These are phyloP conservation scores for Tiliacea citrago DNA, from an alignment of 2,888 invertebrate genomes.

Conservation along the genomic window DNA sequence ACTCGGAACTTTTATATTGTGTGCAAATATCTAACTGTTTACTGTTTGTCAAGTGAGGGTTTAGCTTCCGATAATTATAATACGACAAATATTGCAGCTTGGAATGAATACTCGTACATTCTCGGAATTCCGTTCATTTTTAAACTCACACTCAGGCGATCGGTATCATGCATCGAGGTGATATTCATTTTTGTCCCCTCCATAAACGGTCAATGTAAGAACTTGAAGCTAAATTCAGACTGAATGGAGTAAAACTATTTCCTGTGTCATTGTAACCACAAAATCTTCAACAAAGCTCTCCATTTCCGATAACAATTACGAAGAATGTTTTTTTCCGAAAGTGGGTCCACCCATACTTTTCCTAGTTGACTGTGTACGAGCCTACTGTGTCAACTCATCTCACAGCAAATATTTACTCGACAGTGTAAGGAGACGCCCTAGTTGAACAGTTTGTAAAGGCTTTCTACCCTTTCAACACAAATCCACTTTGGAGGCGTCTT, in stretches of 20 bases:
- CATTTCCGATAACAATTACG: slow-evolving; percentile 43
- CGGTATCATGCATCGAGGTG: too few species aligned
- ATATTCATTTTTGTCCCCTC: background rate
- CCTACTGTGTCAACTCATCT: slow-evolving; percentile 82
- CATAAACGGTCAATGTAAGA: background rate
- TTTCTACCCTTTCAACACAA: slow-evolving; percentile 76
- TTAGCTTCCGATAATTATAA: slow-evolving; percentile 16
- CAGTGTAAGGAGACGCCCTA: slow-evolving; percentile 78
- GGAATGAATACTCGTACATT: background rate
- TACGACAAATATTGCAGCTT: slow-evolving; percentile 9
- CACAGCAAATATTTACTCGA: slow-evolving; percentile 80
- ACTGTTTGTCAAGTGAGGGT: slow-evolving; percentile 15
- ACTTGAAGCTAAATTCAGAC: background rate
- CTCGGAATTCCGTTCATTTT: background rate
- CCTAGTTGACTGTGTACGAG: slow-evolving; percentile 67
- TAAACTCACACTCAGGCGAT: background rate
- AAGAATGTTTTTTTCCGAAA: slow-evolving; percentile 56
- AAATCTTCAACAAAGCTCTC: slow-evolving; percentile 8
- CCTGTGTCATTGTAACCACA: background rate
- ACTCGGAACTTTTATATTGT: slow-evolving; percentile 45
- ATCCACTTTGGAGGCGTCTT: slow-evolving; percentile 77
- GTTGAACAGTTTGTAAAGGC: slow-evolving; percentile 76
- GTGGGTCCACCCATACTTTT: slow-evolving; percentile 61
- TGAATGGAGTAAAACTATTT: background rate
- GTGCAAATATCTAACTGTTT: slow-evolving; percentile 43